Base-by-base conservation (phyloP, 2,888 invertebrate genomes). In the Xestia rhomboidea region DNA sequence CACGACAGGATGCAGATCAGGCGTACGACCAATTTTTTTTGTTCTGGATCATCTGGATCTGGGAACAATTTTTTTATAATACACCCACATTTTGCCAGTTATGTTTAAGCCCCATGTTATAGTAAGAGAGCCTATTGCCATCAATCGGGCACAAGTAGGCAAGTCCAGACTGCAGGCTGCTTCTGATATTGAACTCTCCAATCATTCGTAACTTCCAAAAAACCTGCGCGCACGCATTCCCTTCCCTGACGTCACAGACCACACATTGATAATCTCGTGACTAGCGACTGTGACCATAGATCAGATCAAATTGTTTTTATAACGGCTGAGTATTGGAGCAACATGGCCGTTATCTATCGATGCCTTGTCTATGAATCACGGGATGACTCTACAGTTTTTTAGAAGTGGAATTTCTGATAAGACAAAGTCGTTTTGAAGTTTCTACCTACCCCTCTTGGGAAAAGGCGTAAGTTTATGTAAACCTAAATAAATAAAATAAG, bases 261-360 rank as follows among this genome's bases (percentile, higher is more conserved):
- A 88, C 89, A 88, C 88, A 89, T 30, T 77, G 67, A 76, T 88
- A 88, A 88, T 84, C 89, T 68, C 76, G 21, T 82, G 84, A 83
- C 77, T 78, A 70, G 80, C 76, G 73, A 44, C 78, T 68, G 62
- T 62, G 81, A 68, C 82, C 64, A 73, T 69, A 77, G 79, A 89
- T 88, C 72, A 75, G 73, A 88, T 88, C 82, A 73, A 83, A 84
- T 83, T 83, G 82, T 89, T 89, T 88, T 87, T 83, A 78, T 85
- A 81, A 82, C 72, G 68, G 78, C 60, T 18, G 63, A 70, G 62
- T 77, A 79, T 86, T 88, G 77, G 68, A 60, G 63, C 73, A 76
- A 80, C 79, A 83, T 63, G 34, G 63, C 62, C 27, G 64, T 64
- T 79, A 76, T 73, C 74, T 73, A 66, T 68, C 18, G 64, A 62